Conservation (phyloP, 2,888 invertebrate genomes). For the Xiphydria camelus region DNA sequence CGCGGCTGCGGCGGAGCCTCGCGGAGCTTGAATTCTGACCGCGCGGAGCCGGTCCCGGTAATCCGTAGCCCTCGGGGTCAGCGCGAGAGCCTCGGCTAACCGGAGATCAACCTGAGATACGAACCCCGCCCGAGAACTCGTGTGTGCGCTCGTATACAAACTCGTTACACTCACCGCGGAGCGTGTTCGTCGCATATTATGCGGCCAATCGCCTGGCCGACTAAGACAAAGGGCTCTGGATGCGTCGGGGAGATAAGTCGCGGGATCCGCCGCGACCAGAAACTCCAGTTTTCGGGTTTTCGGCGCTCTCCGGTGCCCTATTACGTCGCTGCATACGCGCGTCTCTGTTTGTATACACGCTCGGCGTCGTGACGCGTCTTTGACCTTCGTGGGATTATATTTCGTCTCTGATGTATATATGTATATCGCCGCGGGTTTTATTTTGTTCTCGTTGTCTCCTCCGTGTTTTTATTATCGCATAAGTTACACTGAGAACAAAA, state of each 20-base stretch:
- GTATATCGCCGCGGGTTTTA: no score
- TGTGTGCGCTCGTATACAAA: slow-evolving; percentile 12
- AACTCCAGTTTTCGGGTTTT: slow-evolving; percentile 10
- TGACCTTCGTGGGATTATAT: no score
- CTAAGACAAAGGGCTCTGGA: slow-evolving; percentile 35
- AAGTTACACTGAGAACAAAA: no score
- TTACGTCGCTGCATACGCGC: no score
- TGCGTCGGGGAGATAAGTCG: not conserved
- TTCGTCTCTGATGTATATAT: no score
- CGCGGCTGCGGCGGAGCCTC: no score
- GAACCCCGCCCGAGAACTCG: slow-evolving; percentile 35
- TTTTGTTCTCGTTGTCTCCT: no score
- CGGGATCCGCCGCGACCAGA: slow-evolving; percentile 1
- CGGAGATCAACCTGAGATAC: slow-evolving; percentile 31
- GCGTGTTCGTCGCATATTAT: slow-evolving; percentile 32
- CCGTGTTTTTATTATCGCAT: no score
- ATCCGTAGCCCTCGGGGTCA: slow-evolving; percentile 53
- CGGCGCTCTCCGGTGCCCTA: no score
- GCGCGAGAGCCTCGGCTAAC: slow-evolving; percentile 8
- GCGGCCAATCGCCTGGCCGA: slow-evolving; percentile 32
- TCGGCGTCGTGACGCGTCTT: no score
- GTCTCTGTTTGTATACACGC: no score
- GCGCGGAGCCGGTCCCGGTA: slow-evolving; percentile 44
- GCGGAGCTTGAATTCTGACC: no score
- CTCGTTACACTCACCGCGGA: not conserved